Evolutionary conservation across 30 jellyfish, hydroid and myxozoan genomes (phyloP).

Genomic region (Aurelia coerulea): DNA sequence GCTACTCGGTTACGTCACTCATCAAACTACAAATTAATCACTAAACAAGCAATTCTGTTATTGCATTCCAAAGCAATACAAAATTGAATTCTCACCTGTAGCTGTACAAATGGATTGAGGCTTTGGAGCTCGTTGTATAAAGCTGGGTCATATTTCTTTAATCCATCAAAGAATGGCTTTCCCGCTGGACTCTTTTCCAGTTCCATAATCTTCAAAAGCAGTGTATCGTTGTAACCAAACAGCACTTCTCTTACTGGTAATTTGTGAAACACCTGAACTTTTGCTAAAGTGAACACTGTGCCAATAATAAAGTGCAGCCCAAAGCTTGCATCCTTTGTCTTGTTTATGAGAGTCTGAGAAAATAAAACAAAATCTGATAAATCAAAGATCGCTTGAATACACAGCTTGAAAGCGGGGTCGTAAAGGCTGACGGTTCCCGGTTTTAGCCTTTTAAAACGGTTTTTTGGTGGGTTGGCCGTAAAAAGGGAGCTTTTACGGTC

Average conservation of each 20-base stretch:
- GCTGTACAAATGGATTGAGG: constrained; percentile 79
- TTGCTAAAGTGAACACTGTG: not conserved
- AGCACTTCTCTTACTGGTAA: constrained; percentile 75
- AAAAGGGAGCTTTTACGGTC: too few relatives aligned
- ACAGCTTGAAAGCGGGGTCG: too few relatives aligned
- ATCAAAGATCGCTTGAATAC: too few relatives aligned
- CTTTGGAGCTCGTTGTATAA: constrained; percentile 54
- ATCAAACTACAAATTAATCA: too few relatives aligned
- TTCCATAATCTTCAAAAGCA: constrained; percentile 25
- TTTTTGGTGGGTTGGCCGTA: too few relatives aligned
- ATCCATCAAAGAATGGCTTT: constrained; percentile 14
- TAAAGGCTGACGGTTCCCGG: too few relatives aligned
- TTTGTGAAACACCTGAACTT: constrained; percentile 52
- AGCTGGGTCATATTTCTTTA: constrained; percentile 58
- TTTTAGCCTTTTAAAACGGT: too few relatives aligned
- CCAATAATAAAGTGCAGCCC: constrained; percentile 4
- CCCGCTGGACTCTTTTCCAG: constrained; percentile 42
- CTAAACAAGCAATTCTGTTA: too few relatives aligned
- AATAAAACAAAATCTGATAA: not conserved
- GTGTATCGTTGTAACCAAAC: constrained; percentile 91
- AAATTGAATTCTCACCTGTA: constrained; percentile 70
- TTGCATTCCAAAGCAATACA: too few relatives aligned
- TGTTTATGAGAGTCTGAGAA: constrained; percentile 55
- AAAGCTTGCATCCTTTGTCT: not conserved
- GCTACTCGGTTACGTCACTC: too few relatives aligned